A percentile compares a stretch with the other conserved stretches of the same genome.
Conservation (phyloP, 2,113 vertebrate species). For the Pelmatolapia mariae region DNA sequence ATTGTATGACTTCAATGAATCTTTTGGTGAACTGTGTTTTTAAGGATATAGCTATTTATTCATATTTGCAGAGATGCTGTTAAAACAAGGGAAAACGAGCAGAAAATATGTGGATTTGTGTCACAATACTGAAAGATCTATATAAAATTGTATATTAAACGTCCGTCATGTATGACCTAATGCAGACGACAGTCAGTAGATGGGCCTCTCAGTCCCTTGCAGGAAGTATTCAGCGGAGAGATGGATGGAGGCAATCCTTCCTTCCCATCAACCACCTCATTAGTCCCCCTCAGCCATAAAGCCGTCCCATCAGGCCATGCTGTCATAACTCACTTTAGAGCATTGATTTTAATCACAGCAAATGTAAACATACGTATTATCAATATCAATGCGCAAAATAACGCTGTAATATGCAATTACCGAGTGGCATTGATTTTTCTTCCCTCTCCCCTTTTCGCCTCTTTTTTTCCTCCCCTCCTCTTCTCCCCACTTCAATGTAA, state of each 20-base stretch:
- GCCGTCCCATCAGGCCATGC: slow-evolving; percentile 67
- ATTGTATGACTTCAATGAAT: background rate
- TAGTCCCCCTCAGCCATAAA: slow-evolving; percentile 75
- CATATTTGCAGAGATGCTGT: background rate
- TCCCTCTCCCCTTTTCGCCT: slow-evolving; percentile 13
- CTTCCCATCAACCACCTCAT: slow-evolving; percentile 74
- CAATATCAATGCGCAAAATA: slow-evolving; percentile 90
- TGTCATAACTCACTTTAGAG: slow-evolving; percentile 78
- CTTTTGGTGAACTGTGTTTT: background rate
- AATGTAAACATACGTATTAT: slow-evolving; percentile 93
- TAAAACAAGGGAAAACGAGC: background rate
- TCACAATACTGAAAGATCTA: background rate
- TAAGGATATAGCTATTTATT: background rate
- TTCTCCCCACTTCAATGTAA: slow-evolving; percentile 70
- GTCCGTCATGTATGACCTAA: background rate
- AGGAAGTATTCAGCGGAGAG: slow-evolving; percentile 60
- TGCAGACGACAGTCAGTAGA: background rate
- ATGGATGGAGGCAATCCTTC: slow-evolving; percentile 67
- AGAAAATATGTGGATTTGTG: background rate
- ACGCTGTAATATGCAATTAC: slow-evolving; percentile 95
- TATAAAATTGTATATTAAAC: background rate
- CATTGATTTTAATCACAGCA: slow-evolving; percentile 85
- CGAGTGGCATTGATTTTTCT: slow-evolving; percentile 84
- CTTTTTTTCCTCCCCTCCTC: background rate
- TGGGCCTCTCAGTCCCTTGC: background rate